A percentile compares a stretch with the other conserved stretches of the same genome.
phyloP scores from a whole-genome alignment of 2,888 invertebrate species.

The Eledona agricola region DNA sequence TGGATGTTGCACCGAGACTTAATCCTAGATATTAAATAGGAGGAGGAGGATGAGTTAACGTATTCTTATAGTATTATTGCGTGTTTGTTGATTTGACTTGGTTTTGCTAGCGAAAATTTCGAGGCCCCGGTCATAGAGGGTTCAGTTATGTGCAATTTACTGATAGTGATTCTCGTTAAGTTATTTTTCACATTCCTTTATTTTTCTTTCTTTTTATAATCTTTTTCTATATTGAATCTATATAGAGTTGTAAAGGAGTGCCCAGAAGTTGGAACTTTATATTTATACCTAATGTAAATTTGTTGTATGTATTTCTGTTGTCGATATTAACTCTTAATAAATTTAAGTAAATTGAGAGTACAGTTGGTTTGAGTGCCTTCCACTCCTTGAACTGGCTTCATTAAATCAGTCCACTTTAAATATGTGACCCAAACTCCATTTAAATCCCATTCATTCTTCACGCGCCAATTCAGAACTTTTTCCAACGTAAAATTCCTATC shows the following conservation, averaged over 20 bases:
- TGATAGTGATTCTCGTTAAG: conserved; percentile 11
- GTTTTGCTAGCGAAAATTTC: too few relatives aligned
- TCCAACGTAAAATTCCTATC: too few relatives aligned
- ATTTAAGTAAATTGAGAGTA: conserved; percentile 26
- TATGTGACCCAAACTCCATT: too few relatives aligned
- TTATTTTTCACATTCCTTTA: conserved; percentile 31
- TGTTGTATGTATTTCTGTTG: conserved; percentile 32
- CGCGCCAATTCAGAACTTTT: too few relatives aligned
- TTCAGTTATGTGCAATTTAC: conserved; percentile 28
- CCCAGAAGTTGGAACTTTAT: conserved; percentile 27
- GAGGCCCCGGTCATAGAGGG: too few relatives aligned
- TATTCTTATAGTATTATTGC: conserved; percentile 30
- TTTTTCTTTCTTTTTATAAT: conserved; percentile 11
- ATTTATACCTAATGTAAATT: conserved; percentile 27
- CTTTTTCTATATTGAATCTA: conserved; percentile 13
- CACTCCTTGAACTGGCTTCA: not conserved
- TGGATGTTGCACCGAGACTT: conserved; percentile 25
- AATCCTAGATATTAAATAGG: conserved; percentile 15
- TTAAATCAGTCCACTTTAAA: too few relatives aligned
- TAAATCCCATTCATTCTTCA: too few relatives aligned
- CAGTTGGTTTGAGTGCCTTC: conserved; percentile 2
- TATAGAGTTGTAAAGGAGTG: conserved; percentile 11
- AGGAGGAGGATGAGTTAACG: conserved; percentile 18
- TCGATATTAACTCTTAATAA: conserved; percentile 34
- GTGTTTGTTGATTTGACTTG: conserved; percentile 25